Percentiles rank a stretch among this genome's conserved stretches.
Evolutionary conservation across 2,888 invertebrate genomes (phyloP).

Genomic region (Xanthorhoe spadicearia): DNA sequence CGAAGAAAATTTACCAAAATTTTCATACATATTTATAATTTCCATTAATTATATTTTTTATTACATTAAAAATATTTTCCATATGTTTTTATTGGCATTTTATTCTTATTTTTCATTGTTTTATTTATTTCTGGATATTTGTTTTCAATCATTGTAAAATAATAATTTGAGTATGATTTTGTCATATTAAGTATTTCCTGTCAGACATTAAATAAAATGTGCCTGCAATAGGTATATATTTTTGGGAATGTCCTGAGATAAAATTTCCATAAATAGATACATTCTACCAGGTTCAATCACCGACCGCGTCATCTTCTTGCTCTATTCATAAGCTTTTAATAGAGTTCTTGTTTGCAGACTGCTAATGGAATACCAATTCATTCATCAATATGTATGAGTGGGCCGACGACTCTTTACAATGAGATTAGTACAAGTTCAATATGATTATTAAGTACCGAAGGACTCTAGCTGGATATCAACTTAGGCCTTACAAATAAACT

Average conservation of each 20-base stretch:
- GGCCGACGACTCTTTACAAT: conserved; percentile 23
- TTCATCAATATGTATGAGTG: conserved; percentile 46
- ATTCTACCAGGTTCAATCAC: conserved; percentile 22
- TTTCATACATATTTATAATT: too few species aligned
- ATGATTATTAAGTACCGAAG: conserved; percentile 17
- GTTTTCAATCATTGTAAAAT: too few species aligned
- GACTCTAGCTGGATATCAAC: background rate
- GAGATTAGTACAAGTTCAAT: conserved; percentile 29
- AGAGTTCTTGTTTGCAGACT: conserved; percentile 38
- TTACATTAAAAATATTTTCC: too few species aligned
- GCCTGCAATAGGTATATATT: too few species aligned
- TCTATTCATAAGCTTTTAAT: conserved; percentile 37
- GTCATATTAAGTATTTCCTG: too few species aligned
- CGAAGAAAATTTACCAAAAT: conserved; percentile 14
- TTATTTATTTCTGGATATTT: too few species aligned
- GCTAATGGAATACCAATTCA: conserved; percentile 42
- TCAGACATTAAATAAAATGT: too few species aligned
- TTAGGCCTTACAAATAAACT: background rate
- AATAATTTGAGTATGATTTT: too few species aligned
- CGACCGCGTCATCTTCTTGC: conserved; percentile 19
- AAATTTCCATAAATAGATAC: background rate
- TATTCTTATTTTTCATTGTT: too few species aligned
- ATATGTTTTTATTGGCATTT: too few species aligned
- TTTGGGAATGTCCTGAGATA: too few species aligned
- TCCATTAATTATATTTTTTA: too few species aligned